Evolutionary conservation across 2,888 invertebrate species (phyloP).

Genomic region (Euplagia quadripunctaria): DNA sequence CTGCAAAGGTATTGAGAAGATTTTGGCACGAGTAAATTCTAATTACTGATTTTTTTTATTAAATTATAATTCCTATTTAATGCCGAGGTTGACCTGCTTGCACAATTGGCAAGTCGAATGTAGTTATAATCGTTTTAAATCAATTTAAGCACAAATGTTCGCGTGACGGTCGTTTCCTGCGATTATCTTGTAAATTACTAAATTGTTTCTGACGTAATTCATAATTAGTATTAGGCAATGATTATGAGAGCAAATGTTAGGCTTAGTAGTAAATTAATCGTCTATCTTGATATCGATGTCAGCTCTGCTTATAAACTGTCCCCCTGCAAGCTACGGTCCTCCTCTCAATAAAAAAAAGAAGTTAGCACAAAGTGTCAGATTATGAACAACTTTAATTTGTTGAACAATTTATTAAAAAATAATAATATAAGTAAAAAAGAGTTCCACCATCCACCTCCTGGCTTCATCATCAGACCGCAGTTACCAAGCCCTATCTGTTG

Average conservation of each 20-base stretch:
- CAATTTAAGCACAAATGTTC: constrained; percentile 7
- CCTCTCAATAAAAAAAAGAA: neutral
- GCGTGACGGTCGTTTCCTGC: constrained; percentile 10
- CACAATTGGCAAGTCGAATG: neutral
- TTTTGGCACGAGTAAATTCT: no score
- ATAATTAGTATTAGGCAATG: neutral
- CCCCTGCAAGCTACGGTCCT: neutral
- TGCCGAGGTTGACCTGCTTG: neutral
- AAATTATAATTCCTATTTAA: no score
- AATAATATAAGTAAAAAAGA: neutral
- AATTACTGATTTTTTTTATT: no score
- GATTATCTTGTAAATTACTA: constrained; percentile 10
- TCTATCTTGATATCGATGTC: neutral
- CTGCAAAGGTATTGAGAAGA: no score
- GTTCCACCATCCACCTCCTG: no score
- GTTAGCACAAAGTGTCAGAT: neutral
- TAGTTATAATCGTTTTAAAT: neutral
- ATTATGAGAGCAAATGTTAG: neutral
- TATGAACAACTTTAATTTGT: neutral
- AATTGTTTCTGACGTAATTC: constrained; percentile 11
- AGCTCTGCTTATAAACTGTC: neutral
- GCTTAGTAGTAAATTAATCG: neutral
- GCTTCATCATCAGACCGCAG: no score
- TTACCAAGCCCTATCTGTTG: no score
- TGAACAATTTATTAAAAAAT: neutral